Percentiles rank a stretch among this genome's conserved stretches.
These are phyloP conservation scores for Oceanodroma leucorhoa DNA, from an alignment of 2,797 vertebrate genomes.

Conservation along the genomic window DNA sequence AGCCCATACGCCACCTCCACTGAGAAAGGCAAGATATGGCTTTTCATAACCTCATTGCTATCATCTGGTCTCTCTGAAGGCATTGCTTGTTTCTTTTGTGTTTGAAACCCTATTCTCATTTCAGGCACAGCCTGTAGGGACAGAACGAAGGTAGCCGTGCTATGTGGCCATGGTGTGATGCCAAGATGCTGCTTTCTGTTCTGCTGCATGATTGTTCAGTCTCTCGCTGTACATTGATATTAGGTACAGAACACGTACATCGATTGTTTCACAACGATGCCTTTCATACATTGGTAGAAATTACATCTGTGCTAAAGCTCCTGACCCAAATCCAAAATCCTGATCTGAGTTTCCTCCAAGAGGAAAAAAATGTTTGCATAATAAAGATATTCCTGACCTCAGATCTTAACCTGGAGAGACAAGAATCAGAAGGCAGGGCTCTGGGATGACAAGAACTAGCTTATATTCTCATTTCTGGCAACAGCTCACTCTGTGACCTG, in stretches of 20 bases:
- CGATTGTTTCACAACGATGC: fast-evolving
- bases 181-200: background rate
- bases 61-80: background rate
- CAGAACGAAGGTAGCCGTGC: background rate
- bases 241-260: background rate
- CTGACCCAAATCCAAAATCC: background rate
- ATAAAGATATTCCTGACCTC: background rate
- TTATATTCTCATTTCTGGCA: background rate
- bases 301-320: background rate
- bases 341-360: background rate
- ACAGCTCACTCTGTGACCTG: background rate
- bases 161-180: fast-evolving
- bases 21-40: background rate
- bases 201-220: background rate
- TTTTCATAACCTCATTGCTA: background rate
- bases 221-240: fast-evolving
- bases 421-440: background rate
- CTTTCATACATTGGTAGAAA: background rate
- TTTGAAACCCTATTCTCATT: background rate
- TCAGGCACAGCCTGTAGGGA: background rate
- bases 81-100: background rate
- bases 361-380: background rate
- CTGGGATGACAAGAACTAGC: background rate
- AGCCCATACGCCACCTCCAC: fast-evolving
- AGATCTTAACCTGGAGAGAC: background rate